Conservation (phyloP, 92 coral and sea anemone species). For the Nematostella vectensis region DNA sequence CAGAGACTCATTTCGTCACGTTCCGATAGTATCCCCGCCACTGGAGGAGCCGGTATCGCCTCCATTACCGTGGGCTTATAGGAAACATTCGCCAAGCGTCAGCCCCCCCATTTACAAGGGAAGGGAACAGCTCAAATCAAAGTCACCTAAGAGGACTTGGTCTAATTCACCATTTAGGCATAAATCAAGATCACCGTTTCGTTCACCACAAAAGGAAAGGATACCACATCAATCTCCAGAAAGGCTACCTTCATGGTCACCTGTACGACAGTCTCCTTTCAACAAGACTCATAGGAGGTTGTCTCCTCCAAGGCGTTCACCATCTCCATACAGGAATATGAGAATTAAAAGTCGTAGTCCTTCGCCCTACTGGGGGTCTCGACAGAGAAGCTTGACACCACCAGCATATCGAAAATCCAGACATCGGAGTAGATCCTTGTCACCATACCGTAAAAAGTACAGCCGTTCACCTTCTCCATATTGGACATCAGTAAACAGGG, state of each 20-base stretch:
- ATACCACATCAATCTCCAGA: conserved; percentile 69
- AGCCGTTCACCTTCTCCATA: conserved; percentile 52
- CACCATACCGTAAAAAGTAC: conserved; percentile 51
- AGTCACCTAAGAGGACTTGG: conserved; percentile 59
- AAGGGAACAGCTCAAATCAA: conserved; percentile 41
- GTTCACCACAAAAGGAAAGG: conserved; percentile 56
- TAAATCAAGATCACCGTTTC: conserved; percentile 68
- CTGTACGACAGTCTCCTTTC: conserved; percentile 58
- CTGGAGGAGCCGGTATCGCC: conserved; percentile 44
- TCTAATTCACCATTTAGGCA: conserved; percentile 74
- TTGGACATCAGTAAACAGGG: conserved; percentile 31
- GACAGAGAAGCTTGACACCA: conserved; percentile 49
- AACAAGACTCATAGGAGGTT: conserved; percentile 14
- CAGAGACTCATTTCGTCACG: conserved; percentile 16
- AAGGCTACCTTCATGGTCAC: conserved; percentile 61
- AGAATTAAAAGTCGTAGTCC: conserved; percentile 47
- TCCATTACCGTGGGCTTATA: conserved; percentile 84
- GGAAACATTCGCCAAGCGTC: conserved; percentile 58
- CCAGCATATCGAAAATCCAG: conserved; percentile 46
- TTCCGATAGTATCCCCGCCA: conserved; percentile 39
- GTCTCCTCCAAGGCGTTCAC: conserved; percentile 45
- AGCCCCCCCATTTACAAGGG: conserved; percentile 65
- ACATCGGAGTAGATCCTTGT: conserved; percentile 54
- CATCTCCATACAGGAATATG: conserved; percentile 51
- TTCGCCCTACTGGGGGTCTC: conserved; percentile 44